Conservation (phyloP, 1,140 invertebrate genomes). For the Melipona quadrifasciata region DNA sequence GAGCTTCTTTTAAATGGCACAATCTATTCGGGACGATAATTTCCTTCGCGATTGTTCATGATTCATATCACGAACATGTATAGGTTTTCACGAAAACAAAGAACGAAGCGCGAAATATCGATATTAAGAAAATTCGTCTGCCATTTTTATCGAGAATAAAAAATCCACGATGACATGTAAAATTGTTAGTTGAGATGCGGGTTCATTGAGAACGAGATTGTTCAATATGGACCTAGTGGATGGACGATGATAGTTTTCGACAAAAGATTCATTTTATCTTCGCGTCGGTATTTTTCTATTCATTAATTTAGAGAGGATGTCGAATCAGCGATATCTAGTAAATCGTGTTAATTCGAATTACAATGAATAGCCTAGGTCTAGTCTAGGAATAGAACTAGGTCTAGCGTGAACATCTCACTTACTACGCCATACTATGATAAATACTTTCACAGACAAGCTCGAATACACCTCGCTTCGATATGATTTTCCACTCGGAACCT, state of each 20-base stretch:
- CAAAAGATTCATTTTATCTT: background rate
- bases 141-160: background rate
- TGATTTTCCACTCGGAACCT: background rate
- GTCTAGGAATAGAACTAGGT: background rate
- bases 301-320: constrained; percentile 27
- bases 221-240: background rate
- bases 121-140: background rate
- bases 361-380: background rate
- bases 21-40: background rate
- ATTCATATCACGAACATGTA: background rate
- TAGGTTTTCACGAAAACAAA: background rate
- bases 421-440: constrained; percentile 6
- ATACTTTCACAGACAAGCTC: constrained; percentile 43
- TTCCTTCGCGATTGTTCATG: too few relatives aligned
- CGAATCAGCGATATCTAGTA: constrained; percentile 34
- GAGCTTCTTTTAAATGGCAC: background rate
- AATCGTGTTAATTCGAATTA: constrained; percentile 40
- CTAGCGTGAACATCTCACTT: constrained; percentile 18
- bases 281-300: background rate
- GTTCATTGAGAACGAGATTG: background rate
- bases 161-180: background rate
- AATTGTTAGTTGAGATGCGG: background rate
- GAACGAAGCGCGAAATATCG: background rate
- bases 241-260: constrained; percentile 22
- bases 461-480: constrained; percentile 5